Conservation (phyloP, 2,888 invertebrate species). For the Helobdella robusta region DNA sequence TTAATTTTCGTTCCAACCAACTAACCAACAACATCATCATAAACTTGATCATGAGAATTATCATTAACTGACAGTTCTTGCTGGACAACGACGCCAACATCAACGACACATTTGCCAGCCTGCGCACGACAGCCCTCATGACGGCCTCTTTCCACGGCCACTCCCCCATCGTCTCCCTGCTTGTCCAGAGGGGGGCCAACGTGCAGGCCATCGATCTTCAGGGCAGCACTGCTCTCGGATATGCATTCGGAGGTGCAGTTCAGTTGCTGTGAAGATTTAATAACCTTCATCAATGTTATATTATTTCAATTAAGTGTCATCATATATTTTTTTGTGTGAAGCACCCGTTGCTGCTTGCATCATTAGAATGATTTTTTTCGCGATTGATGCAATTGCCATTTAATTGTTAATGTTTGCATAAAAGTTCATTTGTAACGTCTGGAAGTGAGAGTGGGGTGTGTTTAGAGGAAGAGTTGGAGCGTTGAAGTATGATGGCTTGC, state of each 20-base stretch:
- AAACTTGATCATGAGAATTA: not conserved
- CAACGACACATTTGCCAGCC: slow-evolving; percentile 34
- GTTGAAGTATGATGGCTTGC: no score
- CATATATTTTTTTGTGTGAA: no score
- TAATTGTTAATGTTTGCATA: no score
- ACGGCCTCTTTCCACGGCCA: slow-evolving; percentile 37
- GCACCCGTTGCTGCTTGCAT: no score
- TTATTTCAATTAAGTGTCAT: no score
- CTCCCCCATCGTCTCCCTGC: slow-evolving; percentile 28
- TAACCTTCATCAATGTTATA: no score
- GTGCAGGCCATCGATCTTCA: slow-evolving; percentile 35
- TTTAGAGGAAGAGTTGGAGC: no score
- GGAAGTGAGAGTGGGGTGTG: no score
- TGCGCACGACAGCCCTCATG: slow-evolving; percentile 37
- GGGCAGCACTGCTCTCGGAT: slow-evolving; percentile 36
- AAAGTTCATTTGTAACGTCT: no score
- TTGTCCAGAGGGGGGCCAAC: slow-evolving; percentile 33
- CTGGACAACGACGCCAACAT: slow-evolving; percentile 32
- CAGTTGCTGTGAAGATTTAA: no score
- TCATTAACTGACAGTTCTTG: slow-evolving; percentile 28
- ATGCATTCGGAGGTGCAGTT: slow-evolving; percentile 38
- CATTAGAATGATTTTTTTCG: no score
- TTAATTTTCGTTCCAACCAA: not conserved
- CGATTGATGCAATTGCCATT: no score
- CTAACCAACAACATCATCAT: not conserved